phyloP scores from a whole-genome alignment of 1,140 invertebrate species.

The Ooceraea biroi region DNA sequence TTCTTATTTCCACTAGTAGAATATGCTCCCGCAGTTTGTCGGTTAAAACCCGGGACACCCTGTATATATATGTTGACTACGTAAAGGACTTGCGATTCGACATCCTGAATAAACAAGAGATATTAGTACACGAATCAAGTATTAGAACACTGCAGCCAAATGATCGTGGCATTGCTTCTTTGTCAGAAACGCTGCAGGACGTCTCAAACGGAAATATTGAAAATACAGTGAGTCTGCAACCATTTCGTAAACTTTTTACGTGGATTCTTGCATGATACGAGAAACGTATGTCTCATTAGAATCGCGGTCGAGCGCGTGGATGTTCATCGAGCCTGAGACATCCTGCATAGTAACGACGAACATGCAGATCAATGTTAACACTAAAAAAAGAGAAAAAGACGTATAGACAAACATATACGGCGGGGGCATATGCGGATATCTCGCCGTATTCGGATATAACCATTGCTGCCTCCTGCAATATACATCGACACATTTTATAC shows the following conservation, averaged over 20 bases:
- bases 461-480: constrained; percentile 82
- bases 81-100: constrained; percentile 11
- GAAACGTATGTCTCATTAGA: neutral
- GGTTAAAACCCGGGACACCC: no score
- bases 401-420: constrained; percentile 84
- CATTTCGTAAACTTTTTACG: neutral
- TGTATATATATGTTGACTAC: neutral
- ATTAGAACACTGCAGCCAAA: constrained; percentile 52
- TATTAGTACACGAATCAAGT: constrained; percentile 37
- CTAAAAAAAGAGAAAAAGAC: constrained; percentile 74
- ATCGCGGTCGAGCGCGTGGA: neutral
- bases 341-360: constrained; percentile 31
- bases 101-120: neutral
- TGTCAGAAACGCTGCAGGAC: neutral
- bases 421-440: constrained; percentile 80
- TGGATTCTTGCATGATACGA: neutral
- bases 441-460: constrained; percentile 76
- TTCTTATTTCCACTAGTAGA: no score
- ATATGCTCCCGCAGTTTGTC: no score
- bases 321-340: neutral
- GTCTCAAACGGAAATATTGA: neutral
- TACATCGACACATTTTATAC: constrained; percentile 78
- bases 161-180: neutral
- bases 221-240: neutral
- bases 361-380: constrained; percentile 76